Percentiles rank a stretch among this genome's conserved stretches.
Evolutionary conservation across 2,113 vertebrate species (phyloP).

Genomic region (Puffinus mauretanicus): DNA sequence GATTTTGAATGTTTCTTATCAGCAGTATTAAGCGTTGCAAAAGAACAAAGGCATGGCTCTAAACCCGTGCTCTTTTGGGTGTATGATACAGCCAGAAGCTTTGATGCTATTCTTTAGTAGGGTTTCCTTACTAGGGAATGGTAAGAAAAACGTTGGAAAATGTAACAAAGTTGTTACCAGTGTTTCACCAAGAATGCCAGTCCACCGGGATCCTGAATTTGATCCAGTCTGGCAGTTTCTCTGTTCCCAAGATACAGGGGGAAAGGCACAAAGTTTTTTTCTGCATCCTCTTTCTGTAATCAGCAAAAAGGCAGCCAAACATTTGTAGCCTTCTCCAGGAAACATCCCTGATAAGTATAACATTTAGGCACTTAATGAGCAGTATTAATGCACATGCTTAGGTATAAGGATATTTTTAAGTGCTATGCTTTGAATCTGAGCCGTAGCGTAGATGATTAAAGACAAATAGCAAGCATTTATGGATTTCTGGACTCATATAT

Average conservation of each 20-base stretch:
- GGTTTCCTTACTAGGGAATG: not conserved
- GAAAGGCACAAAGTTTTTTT: not conserved
- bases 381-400: not conserved
- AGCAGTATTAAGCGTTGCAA: not conserved
- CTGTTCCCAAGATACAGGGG: not conserved
- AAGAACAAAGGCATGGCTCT: not conserved
- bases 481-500: not conserved
- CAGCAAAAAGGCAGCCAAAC: constrained; percentile 29
- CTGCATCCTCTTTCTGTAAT: constrained; percentile 37
- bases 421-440: not conserved
- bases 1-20: not conserved
- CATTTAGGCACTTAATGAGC: constrained; percentile 20
- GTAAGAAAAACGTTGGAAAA: not conserved
- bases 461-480: not conserved
- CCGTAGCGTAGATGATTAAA: not conserved
- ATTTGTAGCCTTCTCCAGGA: constrained; percentile 33
- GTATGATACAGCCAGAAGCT: not conserved
- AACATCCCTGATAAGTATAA: constrained; percentile 25
- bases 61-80: not conserved
- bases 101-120: not conserved
- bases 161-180: not conserved
- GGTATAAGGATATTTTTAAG: constrained; percentile 24
- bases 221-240: not conserved
- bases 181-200: not conserved
- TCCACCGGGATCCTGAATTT: not conserved